phyloP scores from a whole-genome alignment of 1,140 invertebrate species.

The Heliconius nattereri region DNA sequence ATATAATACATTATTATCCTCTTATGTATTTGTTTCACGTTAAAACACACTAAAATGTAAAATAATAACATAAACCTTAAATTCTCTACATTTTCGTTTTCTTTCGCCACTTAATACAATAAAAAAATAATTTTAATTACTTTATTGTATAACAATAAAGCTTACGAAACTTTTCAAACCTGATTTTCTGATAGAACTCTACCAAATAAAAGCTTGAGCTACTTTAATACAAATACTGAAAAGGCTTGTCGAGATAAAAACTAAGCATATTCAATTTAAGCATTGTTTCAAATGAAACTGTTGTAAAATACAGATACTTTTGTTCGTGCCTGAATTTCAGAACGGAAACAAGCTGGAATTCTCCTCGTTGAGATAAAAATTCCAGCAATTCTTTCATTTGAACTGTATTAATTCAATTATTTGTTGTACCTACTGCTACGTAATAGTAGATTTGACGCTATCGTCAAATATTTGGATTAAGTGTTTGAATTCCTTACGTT shows the following conservation, averaged over 20 bases:
- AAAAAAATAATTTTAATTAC: too few species aligned
- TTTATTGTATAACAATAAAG: too few species aligned
- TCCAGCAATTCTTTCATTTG: background rate
- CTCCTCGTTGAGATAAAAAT: slow-evolving; percentile 13
- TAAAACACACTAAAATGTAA: too few species aligned
- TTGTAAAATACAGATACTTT: slow-evolving; percentile 12
- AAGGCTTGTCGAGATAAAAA: slow-evolving; percentile 6
- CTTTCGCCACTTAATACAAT: too few species aligned
- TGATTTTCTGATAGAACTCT: background rate
- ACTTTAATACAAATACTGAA: slow-evolving; percentile 14
- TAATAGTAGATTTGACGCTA: background rate
- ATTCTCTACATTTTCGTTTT: too few species aligned
- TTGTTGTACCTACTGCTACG: background rate
- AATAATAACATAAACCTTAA: too few species aligned
- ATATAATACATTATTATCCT: too few species aligned
- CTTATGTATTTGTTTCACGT: too few species aligned
- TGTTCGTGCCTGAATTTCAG: slow-evolving; percentile 14
- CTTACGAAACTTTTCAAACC: too few species aligned
- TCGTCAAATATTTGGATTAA: background rate
- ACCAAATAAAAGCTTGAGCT: background rate
- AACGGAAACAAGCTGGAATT: background rate
- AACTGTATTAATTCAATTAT: slow-evolving; percentile 9
- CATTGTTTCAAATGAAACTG: slow-evolving; percentile 16
- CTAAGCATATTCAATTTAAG: slow-evolving; percentile 19
- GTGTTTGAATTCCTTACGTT: background rate